Conservation (phyloP, 2,113 vertebrate genomes). For the Papio anubis region DNA sequence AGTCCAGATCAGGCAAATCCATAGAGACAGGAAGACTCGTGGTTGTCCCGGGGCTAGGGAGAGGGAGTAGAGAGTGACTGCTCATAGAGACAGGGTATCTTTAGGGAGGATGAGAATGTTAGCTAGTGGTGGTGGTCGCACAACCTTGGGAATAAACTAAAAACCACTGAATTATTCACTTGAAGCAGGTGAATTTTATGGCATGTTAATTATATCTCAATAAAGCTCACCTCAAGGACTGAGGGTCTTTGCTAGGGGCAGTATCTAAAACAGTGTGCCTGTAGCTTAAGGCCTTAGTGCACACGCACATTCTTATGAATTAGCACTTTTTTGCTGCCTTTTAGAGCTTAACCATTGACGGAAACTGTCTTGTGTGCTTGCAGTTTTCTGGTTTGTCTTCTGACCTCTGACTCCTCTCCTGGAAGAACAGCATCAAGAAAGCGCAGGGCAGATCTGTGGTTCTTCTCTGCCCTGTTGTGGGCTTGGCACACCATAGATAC, state of each 20-base stretch:
- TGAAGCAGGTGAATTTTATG: neutral
- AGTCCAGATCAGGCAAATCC: neutral
- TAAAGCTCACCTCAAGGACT: neutral
- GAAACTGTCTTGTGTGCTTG: neutral
- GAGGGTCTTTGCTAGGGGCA: neutral
- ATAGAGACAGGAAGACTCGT: neutral
- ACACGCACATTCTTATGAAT: neutral
- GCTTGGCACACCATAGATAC: neutral
- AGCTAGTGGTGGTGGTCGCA: neutral
- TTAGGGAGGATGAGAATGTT: neutral
- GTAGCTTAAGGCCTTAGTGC: neutral
- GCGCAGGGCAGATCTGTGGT: neutral
- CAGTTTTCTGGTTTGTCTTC: too few relatives aligned
- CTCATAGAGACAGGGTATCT: neutral
- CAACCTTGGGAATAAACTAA: neutral
- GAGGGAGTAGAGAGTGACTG: too few relatives aligned
- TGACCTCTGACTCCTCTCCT: too few relatives aligned
- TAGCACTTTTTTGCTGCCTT: neutral
- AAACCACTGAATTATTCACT: neutral
- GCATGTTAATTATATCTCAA: neutral
- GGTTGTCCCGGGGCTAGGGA: too few relatives aligned
- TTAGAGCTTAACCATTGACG: neutral
- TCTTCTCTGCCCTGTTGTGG: rapidly evolving
- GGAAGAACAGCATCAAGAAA: rapidly evolving
- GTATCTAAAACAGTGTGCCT: neutral